A percentile compares a stretch with the other conserved stretches of the same genome.
phyloP scores from a whole-genome alignment of 30 jellyfish, hydroid and myxozoan genomes.

The Chironex yamaguchii region DNA sequence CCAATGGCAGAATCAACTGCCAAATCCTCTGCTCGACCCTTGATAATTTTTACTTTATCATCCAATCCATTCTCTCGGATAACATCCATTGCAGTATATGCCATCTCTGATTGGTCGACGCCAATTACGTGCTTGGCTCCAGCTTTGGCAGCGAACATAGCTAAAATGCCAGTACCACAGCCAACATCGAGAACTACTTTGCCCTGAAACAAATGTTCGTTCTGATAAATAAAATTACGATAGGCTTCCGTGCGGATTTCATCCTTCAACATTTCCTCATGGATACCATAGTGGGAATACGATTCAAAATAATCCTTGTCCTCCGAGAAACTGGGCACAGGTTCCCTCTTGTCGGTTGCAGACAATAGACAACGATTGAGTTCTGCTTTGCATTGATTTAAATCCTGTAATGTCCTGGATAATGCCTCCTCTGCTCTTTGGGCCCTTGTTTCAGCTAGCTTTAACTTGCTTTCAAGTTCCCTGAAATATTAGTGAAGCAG shows the following conservation, averaged over 20 bases:
- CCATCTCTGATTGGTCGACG: slow-evolving; percentile 94
- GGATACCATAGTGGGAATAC: slow-evolving; percentile 94
- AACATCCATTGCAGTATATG: slow-evolving; percentile 93
- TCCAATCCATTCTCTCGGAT: slow-evolving; percentile 85
- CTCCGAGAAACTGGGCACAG: not conserved
- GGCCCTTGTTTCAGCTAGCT: slow-evolving; percentile 77
- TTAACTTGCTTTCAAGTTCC: slow-evolving; percentile 41
- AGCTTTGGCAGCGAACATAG: slow-evolving; percentile 96
- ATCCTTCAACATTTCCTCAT: slow-evolving; percentile 96
- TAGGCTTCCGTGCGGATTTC: slow-evolving; percentile 83
- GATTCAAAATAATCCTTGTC: slow-evolving; percentile 84
- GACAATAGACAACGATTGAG: slow-evolving; percentile 43
- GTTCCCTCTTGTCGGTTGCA: not conserved
- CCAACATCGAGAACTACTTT: slow-evolving; percentile 86
- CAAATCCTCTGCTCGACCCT: slow-evolving; percentile 84
- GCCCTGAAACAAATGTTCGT: slow-evolving; percentile 50
- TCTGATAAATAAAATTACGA: slow-evolving; percentile 62
- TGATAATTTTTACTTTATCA: slow-evolving; percentile 57
- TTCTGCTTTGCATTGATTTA: slow-evolving; percentile 68
- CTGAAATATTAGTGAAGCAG: not conserved
- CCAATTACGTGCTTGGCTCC: slow-evolving; percentile 91
- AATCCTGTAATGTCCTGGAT: slow-evolving; percentile 77
- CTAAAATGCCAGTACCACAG: slow-evolving; percentile 89
- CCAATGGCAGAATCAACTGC: slow-evolving; percentile 23
- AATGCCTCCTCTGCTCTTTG: slow-evolving; percentile 78